Conservation (phyloP, 1,140 invertebrate species). For the Eueides isabella region DNA sequence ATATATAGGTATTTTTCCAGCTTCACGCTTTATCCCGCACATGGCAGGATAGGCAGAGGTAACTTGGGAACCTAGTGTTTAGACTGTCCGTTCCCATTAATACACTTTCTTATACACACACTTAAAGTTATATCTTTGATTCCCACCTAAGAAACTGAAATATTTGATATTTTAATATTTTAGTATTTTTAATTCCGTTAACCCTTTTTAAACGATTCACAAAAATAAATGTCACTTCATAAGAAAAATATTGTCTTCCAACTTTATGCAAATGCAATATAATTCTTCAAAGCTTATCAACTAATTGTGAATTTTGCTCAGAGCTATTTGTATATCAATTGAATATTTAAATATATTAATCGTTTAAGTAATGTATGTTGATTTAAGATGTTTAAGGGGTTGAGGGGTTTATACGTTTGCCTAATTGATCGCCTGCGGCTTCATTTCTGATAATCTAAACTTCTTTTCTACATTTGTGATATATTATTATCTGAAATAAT, state of each 20-base stretch:
- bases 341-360: conserved; percentile 7
- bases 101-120: too few relatives aligned
- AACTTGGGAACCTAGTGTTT: too few relatives aligned
- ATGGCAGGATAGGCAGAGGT: too few relatives aligned
- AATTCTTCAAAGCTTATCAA: not conserved
- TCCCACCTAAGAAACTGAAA: too few relatives aligned
- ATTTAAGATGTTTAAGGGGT: not conserved
- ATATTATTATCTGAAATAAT: too few relatives aligned
- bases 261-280: not conserved
- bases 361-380: conserved; percentile 4
- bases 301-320: not conserved
- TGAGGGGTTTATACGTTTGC: not conserved
- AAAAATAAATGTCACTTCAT: not conserved
- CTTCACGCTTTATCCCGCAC: too few relatives aligned
- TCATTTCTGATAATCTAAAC: not conserved
- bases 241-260: not conserved
- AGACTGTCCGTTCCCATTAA: too few relatives aligned
- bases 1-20: too few relatives aligned
- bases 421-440: not conserved
- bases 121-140: too few relatives aligned
- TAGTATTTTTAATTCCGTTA: too few relatives aligned
- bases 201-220: too few relatives aligned
- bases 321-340: not conserved
- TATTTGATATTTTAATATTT: too few relatives aligned
- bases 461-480: not conserved